Evolutionary conservation across 2,797 vertebrate species (phyloP), one percentile per base, ranked within the genome.

Genomic region (Enteromius radiatus): DNA sequence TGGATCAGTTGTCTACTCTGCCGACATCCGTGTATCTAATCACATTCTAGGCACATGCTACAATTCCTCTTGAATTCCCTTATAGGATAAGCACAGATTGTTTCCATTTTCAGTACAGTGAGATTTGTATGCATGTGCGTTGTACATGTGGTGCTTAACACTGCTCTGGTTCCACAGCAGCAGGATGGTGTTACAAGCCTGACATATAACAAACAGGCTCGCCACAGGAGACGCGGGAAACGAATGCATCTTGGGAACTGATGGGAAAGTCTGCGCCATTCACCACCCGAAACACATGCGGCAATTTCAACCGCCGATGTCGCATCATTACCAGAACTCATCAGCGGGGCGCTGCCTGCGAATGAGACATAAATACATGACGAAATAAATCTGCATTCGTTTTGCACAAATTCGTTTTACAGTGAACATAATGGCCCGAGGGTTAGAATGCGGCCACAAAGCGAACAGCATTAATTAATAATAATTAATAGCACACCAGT

Each of bases 131-230:
- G 65, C 74, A 85, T 76, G 85, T 80, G 82, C 69, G 61, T 14
- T 21, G 85, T 6, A 47, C 81, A 83, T 80, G 79, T 78, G 86
- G 75, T 87, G 82, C 84, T 92, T 89, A 89, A 86, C 78, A 82
- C 83, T 45, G 87, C 80, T 87, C 49, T 71, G 67, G 47, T 61
- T 64, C 64, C 79, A 80, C 78, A 64, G 86, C 52, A 47, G 70
- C 88, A 88, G 38, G 56, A 85, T 61, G 70, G 71, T 65, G 80
- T 88, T 68, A 84, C 49, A 81, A 86, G 77, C 81, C 64, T 92
- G 89, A 91, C 87, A 90, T 85, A 89, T 91, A 91, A 93, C 89
- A 92, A 92, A 92, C 88, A 88, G 86, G 87, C 74, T 85, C 84
- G 87, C 90, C 87, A 90, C 82, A 75, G 90, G 90, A 87, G 87